Conservation (phyloP, 2,113 vertebrate species). For the Rhipidura dahli region DNA sequence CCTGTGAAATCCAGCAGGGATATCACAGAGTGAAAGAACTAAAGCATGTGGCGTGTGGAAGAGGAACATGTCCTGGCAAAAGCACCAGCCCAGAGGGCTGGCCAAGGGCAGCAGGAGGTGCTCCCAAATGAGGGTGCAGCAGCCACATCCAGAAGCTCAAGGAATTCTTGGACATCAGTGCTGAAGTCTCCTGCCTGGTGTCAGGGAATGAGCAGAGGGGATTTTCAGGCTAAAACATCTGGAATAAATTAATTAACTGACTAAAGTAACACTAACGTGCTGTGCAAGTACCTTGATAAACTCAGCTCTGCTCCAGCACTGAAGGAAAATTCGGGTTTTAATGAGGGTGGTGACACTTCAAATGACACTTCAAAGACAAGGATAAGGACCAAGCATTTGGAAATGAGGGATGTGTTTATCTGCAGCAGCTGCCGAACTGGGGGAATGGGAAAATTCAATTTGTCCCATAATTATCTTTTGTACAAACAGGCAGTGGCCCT, state of each 20-base stretch:
- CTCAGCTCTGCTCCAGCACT: not conserved
- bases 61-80: no score
- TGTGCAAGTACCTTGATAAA: not conserved
- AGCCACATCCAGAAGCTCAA: fast-evolving
- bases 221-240: not conserved
- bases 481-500: slow-evolving; percentile 57
- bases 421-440: not conserved
- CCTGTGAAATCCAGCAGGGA: no score
- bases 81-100: no score
- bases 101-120: no score
- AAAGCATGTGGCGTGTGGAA: no score
- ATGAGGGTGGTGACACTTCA: not conserved
- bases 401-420: slow-evolving; percentile 34
- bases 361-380: slow-evolving; percentile 1
- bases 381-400: not conserved
- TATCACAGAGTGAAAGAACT: no score
- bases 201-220: not conserved
- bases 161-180: not conserved
- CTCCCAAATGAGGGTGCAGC: fast-evolving
- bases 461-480: slow-evolving; percentile 53
- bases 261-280: not conserved
- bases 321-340: not conserved
- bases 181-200: not conserved
- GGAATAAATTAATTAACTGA: not conserved
- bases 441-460: slow-evolving; percentile 47